Base-by-base conservation (phyloP, 2,888 invertebrate species). In the Thereva nobilitata region DNA sequence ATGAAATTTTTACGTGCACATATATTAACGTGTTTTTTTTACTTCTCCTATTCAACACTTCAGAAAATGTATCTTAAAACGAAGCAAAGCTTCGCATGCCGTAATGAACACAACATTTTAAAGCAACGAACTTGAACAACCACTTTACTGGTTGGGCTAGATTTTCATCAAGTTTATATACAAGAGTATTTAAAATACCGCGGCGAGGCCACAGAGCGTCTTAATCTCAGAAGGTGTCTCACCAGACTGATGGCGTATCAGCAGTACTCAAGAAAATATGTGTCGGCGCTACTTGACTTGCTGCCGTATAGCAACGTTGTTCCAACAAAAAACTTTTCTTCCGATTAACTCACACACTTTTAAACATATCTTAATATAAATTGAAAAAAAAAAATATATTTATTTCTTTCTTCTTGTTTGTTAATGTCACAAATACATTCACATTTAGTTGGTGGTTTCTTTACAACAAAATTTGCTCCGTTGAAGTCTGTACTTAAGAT, bases 61-160 rank as follows among this genome's bases (percentile, higher is more conserved):
- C 76, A 79, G 73, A 75, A 77, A 73, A 80, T 80, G 77, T 80
- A 78, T 79, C 80, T 80, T 80, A 80, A 75, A 74, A 78, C 79
- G 80, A 80, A 80, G 80, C 80, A 74, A 75, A 74, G 80, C 80
- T 79, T 79, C 79, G 79, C 76, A 75, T 73, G 74, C 76, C 78
- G 75, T 74, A 77, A 77, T 73, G 75, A 78, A 74, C 75, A 79
- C 75, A 80, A 75, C 61, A 61, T 61, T 61, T 61, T 61, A 61
- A 50, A 50, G 50, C 34, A 40, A 61, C 23, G 23, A 38, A 40
- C 42, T 56, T 55, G 65, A 68, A 52, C 65, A 68, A 68, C 65
- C 68, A 55, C 59, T 64, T 53, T 66, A 38, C 10, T 53, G 68
- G 68, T 59, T 68, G 61, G 49, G 56, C 53, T 50, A 67, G 23